Percentiles rank a stretch among this genome's conserved stretches.
phyloP scores from a whole-genome alignment of 2,797 vertebrate species.

The Meda fulgida region DNA sequence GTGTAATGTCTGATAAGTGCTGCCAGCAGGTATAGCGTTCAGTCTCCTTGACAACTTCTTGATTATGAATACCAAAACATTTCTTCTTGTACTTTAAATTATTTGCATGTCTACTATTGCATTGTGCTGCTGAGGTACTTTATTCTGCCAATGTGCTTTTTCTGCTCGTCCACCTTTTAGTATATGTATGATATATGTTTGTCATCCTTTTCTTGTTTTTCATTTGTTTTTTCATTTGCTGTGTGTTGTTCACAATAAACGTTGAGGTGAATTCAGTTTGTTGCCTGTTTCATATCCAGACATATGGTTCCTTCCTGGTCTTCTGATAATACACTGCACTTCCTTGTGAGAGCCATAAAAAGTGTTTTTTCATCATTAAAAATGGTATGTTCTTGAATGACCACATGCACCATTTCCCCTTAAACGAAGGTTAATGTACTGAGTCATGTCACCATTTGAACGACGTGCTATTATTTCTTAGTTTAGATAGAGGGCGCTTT shows the following conservation, averaged over 20 bases:
- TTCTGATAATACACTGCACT: neutral
- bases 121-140: slow-evolving; percentile 70
- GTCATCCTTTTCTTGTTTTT: slow-evolving; percentile 33
- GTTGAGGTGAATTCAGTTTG: slow-evolving; percentile 7
- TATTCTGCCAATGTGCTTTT: slow-evolving; percentile 63
- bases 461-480: neutral
- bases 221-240: slow-evolving; percentile 38
- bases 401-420: neutral
- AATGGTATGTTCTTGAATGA: neutral
- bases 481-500: slow-evolving; percentile 1
- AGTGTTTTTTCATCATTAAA: slow-evolving; percentile 6
- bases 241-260: slow-evolving; percentile 57
- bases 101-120: slow-evolving; percentile 67
- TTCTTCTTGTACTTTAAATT: slow-evolving; percentile 51
- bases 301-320: neutral
- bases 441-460: neutral
- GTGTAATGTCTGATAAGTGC: slow-evolving; percentile 39
- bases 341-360: neutral
- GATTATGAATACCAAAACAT: slow-evolving; percentile 43
- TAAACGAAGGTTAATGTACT: neutral
- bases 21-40: slow-evolving; percentile 22
- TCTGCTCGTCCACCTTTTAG: slow-evolving; percentile 62
- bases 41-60: slow-evolving; percentile 8
- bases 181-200: slow-evolving; percentile 30
- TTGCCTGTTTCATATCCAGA: neutral